A percentile compares a stretch with the other conserved stretches of the same genome.
These are phyloP conservation scores for Cantharis rustica DNA, from an alignment of 2,888 invertebrate genomes.

Conservation along the genomic window DNA sequence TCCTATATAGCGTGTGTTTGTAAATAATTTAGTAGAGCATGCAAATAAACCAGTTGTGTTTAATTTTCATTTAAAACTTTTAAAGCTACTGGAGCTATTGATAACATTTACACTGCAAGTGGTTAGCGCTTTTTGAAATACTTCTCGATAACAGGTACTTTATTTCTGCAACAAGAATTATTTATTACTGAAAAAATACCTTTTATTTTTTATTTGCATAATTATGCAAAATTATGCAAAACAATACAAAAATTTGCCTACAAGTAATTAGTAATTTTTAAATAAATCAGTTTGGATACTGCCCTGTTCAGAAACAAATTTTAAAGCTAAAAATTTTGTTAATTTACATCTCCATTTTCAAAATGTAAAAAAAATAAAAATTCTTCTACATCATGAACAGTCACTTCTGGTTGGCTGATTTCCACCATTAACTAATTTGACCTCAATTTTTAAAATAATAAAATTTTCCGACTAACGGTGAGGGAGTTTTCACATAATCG, in stretches of 20 bases:
- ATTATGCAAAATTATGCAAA: not conserved
- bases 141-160: not conserved
- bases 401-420: not conserved
- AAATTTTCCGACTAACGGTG: not conserved
- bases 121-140: not conserved
- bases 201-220: not conserved
- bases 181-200: not conserved
- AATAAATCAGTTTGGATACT: not conserved
- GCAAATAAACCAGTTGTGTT: not conserved
- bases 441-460: not conserved
- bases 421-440: not conserved
- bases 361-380: not conserved
- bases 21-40: slow-evolving; percentile 35
- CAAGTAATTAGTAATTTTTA: not conserved
- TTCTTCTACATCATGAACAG: not conserved
- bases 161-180: not conserved
- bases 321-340: not conserved
- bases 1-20: slow-evolving; percentile 26
- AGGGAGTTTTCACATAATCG: not conserved
- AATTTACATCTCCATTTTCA: not conserved
- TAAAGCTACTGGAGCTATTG: not conserved
- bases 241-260: not conserved
- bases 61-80: not conserved
- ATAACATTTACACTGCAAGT: not conserved
- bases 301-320: not conserved